Evolutionary conservation across 2,888 invertebrate species (phyloP).

Genomic region (Serrognathus titanus): DNA sequence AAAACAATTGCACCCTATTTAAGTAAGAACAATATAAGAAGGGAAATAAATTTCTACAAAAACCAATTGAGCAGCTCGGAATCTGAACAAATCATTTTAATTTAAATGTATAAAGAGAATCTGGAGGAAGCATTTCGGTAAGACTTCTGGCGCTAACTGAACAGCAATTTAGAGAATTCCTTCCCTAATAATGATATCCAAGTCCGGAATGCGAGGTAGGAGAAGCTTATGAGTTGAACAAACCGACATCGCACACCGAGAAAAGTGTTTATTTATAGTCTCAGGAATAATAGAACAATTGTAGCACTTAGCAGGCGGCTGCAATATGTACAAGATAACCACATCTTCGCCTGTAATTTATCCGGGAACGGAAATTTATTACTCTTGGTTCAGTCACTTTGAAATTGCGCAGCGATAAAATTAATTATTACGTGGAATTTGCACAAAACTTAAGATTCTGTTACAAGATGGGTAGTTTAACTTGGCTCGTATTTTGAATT

Average conservation of each 20-base stretch:
- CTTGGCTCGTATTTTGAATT: no score
- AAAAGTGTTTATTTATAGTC: conserved; percentile 40
- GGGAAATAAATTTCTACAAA: neutral
- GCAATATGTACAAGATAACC: conserved; percentile 40
- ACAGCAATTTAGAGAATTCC: conserved; percentile 32
- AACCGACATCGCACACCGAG: conserved; percentile 23
- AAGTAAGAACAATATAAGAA: conserved; percentile 3
- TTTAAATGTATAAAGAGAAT: conserved; percentile 23
- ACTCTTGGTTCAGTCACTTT: conserved; percentile 26
- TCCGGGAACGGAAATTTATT: conserved; percentile 38
- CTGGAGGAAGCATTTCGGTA: conserved; percentile 16
- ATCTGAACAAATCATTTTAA: conserved; percentile 32
- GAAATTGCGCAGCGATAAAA: conserved; percentile 25
- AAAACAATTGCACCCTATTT: neutral
- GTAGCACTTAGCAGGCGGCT: conserved; percentile 37
- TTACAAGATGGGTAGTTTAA: no score
- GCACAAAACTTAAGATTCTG: conserved; percentile 20
- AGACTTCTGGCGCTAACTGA: conserved; percentile 15
- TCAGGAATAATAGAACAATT: conserved; percentile 41
- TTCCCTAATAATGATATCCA: conserved; percentile 34
- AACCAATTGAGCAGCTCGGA: conserved; percentile 19
- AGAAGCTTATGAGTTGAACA: conserved; percentile 20
- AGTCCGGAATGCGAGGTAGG: conserved; percentile 26
- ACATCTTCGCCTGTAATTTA: conserved; percentile 38
- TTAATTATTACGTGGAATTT: conserved; percentile 30